These are phyloP conservation scores for Aurelia aurita complex sp. Pacific DNA, from an alignment of 30 jellyfish, hydroid and myxozoan species.

Conservation along the genomic window DNA sequence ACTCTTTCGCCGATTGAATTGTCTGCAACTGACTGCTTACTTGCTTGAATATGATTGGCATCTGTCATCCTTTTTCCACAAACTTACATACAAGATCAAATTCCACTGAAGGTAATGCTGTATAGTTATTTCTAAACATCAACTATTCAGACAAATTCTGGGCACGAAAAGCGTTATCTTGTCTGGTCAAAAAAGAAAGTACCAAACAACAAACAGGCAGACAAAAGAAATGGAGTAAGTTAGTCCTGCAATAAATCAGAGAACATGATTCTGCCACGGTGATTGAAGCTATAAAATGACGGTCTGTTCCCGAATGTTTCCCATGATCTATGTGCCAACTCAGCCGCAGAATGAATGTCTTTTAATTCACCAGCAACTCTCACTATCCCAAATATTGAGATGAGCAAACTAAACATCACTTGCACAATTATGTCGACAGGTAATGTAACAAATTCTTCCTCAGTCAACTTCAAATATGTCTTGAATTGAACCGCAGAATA, in stretches of 20 bases:
- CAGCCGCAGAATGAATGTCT: slow-evolving; percentile 96
- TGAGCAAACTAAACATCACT: slow-evolving; percentile 68
- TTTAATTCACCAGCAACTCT: slow-evolving; percentile 88
- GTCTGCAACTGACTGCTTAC: too few species aligned
- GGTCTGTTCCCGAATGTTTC: slow-evolving; percentile 94
- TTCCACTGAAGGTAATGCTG: too few species aligned
- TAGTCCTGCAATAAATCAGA: slow-evolving; percentile 78
- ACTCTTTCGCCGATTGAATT: too few species aligned
- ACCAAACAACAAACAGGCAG: too few species aligned
- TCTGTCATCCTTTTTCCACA: too few species aligned
- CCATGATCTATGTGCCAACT: slow-evolving; percentile 93
- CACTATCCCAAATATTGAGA: slow-evolving; percentile 82
- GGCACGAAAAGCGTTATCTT: too few species aligned
- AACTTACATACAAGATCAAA: too few species aligned
- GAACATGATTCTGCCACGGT: slow-evolving; percentile 87
- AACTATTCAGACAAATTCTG: too few species aligned
- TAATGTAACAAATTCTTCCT: slow-evolving; percentile 78
- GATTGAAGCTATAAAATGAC: slow-evolving; percentile 84
- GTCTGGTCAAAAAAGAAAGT: too few species aligned
- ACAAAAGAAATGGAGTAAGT: background rate
- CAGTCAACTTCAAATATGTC: slow-evolving; percentile 84
- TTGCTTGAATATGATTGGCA: too few species aligned
- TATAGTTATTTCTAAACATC: too few species aligned
- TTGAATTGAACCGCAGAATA: slow-evolving; percentile 89
- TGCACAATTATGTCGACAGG: slow-evolving; percentile 89